These are phyloP conservation scores for Trigoniulus corallinus DNA, from an alignment of 1,140 invertebrate genomes.

Conservation along the genomic window DNA sequence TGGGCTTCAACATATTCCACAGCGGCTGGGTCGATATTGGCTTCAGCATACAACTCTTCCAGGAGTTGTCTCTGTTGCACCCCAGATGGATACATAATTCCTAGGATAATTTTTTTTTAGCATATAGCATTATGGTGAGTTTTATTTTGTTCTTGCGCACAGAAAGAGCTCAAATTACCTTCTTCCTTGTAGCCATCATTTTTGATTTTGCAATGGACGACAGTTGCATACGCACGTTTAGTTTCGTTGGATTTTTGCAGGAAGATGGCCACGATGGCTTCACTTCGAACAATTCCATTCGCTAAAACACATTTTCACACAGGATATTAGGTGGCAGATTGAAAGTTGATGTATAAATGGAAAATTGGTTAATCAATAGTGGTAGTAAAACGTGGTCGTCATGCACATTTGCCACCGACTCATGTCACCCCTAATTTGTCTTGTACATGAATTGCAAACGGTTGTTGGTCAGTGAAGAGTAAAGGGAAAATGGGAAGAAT, in stretches of 20 bases:
- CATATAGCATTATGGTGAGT: too few species aligned
- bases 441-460: too few species aligned
- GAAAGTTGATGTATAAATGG: too few species aligned
- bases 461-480: too few species aligned
- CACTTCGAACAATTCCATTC: conserved; percentile 36
- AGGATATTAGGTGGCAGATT: too few species aligned
- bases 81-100: conserved; percentile 27
- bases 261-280: conserved; percentile 33
- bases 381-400: not conserved
- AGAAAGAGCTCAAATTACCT: conserved; percentile 24
- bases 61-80: conserved; percentile 21
- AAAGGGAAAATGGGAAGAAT: too few species aligned
- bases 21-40: conserved; percentile 21
- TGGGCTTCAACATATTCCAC: conserved; percentile 38
- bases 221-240: conserved; percentile 33
- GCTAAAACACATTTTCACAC: too few species aligned
- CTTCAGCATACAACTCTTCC: conserved; percentile 22
- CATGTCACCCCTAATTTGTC: not conserved
- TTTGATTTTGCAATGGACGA: conserved; percentile 38
- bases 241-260: conserved; percentile 31
- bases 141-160: conserved; percentile 12
- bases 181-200: conserved; percentile 38
- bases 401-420: not conserved
- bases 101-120: too few species aligned
- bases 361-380: conserved; percentile 3